These are phyloP conservation scores for Lepilemur ruficaudatus DNA, from an alignment of 2,797 vertebrate species.

Conservation along the genomic window DNA sequence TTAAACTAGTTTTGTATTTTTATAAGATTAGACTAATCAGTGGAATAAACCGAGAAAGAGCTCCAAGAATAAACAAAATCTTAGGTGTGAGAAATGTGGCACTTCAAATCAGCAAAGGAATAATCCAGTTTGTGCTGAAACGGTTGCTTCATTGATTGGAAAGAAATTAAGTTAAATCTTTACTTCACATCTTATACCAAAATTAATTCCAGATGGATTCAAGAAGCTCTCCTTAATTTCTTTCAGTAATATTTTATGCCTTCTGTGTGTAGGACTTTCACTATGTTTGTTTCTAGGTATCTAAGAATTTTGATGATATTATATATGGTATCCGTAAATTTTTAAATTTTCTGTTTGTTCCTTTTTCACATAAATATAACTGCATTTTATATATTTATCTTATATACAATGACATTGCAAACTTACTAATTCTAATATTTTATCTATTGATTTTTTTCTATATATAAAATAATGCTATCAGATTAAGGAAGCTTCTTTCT, in stretches of 20 bases:
- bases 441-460: background rate
- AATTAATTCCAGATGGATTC: slow-evolving; percentile 14
- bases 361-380: background rate
- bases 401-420: background rate
- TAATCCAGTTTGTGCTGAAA: background rate
- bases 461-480: background rate
- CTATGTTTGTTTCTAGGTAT: background rate
- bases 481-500: background rate
- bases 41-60: background rate
- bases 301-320: background rate
- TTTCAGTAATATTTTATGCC: background rate
- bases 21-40: background rate
- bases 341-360: background rate
- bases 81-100: background rate
- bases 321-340: background rate
- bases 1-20: background rate
- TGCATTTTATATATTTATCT: background rate
- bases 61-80: slow-evolving; percentile 11
- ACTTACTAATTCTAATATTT: slow-evolving; percentile 7
- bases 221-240: slow-evolving; percentile 21
- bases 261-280: background rate
- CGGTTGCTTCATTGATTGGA: background rate
- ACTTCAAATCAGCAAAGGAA: slow-evolving; percentile 18
- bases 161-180: slow-evolving; percentile 45
- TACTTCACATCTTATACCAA: background rate